phyloP scores from a whole-genome alignment of 2,888 invertebrate species.

The Ennomos quercinarius region DNA sequence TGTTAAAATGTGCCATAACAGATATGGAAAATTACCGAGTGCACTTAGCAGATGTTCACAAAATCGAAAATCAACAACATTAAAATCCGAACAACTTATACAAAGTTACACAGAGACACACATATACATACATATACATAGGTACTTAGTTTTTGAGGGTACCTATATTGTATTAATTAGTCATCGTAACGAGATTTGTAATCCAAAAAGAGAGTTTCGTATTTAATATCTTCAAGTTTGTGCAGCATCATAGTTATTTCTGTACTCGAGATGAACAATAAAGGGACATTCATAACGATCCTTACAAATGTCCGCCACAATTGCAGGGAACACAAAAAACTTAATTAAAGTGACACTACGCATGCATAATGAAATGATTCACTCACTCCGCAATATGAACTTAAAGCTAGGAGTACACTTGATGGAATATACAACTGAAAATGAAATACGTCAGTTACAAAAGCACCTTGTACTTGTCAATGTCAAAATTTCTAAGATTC shows the following conservation, averaged over 20 bases:
- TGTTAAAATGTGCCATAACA: conserved; percentile 41
- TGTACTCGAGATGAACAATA: conserved; percentile 59
- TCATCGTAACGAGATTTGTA: conserved; percentile 32
- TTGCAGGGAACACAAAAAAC: conserved; percentile 71
- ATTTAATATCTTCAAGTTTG: conserved; percentile 21
- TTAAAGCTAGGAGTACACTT: conserved; percentile 10
- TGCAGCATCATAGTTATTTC: conserved; percentile 70
- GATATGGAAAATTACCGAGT: conserved; percentile 41
- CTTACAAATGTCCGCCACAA: conserved; percentile 72
- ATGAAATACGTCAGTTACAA: no score
- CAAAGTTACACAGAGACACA: no score
- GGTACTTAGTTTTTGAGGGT: no score
- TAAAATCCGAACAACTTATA: conserved; percentile 17
- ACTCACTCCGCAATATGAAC: conserved; percentile 47
- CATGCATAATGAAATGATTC: conserved; percentile 80
- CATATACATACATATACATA: no score
- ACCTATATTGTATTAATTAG: conserved; percentile 28
- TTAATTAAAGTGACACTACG: conserved; percentile 81
- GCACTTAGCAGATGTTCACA: conserved; percentile 38
- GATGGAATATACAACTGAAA: neutral
- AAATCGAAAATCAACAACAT: conserved; percentile 15
- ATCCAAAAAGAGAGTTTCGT: conserved; percentile 9
- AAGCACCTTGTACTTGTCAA: no score
- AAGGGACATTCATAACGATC: conserved; percentile 63
- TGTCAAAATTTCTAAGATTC: no score